Conservation (phyloP, 2,888 invertebrate species). For the Pantelozetes paolii region DNA sequence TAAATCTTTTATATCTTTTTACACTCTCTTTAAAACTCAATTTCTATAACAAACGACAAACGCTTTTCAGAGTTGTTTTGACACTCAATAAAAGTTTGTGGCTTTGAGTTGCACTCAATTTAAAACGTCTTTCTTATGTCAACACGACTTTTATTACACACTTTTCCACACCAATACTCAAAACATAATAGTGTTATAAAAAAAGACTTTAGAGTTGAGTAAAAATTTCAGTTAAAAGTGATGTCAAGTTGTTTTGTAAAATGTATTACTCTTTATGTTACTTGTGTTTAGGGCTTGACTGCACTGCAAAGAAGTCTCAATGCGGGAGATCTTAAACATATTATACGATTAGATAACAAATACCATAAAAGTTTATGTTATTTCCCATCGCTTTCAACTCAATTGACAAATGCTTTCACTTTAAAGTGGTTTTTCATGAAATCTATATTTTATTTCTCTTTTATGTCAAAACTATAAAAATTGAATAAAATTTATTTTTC, state of each 20-base stretch:
- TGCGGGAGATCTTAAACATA: neutral
- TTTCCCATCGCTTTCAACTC: too few relatives aligned
- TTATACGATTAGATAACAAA: too few relatives aligned
- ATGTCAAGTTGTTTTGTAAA: neutral
- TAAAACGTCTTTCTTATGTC: conserved; percentile 20
- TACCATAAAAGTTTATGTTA: too few relatives aligned
- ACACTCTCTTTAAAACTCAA: neutral
- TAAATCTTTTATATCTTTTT: conserved; percentile 31
- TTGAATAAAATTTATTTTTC: too few relatives aligned
- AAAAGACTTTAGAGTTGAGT: conserved; percentile 19
- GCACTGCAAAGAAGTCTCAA: conserved; percentile 24
- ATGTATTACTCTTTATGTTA: too few relatives aligned
- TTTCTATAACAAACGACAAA: neutral
- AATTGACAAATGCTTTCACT: too few relatives aligned
- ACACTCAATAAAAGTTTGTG: conserved; percentile 31
- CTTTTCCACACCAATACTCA: conserved; percentile 17
- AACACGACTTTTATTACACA: conserved; percentile 33
- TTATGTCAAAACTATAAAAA: too few relatives aligned
- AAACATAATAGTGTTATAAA: neutral
- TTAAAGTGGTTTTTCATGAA: too few relatives aligned
- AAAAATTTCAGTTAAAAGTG: conserved; percentile 9
- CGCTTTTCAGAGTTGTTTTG: neutral
- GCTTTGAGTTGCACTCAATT: neutral
- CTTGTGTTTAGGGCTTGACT: neutral
- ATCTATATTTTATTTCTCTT: too few relatives aligned